Base-by-base conservation (phyloP, 35 echinoderm and acorn worm genomes). In the Amphiura filiformis region DNA sequence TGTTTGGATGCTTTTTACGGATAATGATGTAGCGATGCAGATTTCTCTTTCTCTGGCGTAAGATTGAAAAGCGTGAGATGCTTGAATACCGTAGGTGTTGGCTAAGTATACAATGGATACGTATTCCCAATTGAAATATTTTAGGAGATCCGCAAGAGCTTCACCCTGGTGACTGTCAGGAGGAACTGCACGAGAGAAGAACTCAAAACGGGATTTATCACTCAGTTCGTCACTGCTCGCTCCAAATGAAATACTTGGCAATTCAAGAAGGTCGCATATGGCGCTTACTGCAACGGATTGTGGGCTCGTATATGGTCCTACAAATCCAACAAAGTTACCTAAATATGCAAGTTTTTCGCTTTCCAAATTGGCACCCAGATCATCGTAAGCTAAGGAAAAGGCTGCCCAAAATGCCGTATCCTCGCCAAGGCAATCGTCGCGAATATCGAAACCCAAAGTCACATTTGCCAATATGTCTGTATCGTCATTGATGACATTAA, bases 71-170 rank as follows among this genome's bases (percentile, higher is more conserved):
- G 38, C 81, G n/a, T 13, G 17, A 41, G 30, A 14, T 12, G 17
- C 81, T 11, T 83, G 34, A 13, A 44, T 23, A 22, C 88, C 88
- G 38, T 90, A 90, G 5, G 42, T 52, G 36, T 90, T 80, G 31
- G 44, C 65, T 18, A 80, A 57, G 37, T 82, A 82, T 15, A 90
- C 28, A 17, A 90, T 35, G 39, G 52, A 38, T 18, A 83, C 40
- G 57, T 82, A 90, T 39, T 35, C 38, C 88, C 88, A 90, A 38
- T 90, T 32, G 80, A 90, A 90, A 31, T 38, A 17, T 5, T 57
- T 12, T 65, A 90, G 23, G 5, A 90, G 7, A 31, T 90, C 88
- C 15, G 76, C 56, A 52, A 90, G 83, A 1, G 80, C 80, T n/a
- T 77, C 38, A 15, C 38, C 85, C 41, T 87, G 85, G 32, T 28